phyloP scores from a whole-genome alignment of 2,797 vertebrate species.

The Vireo griseus region DNA sequence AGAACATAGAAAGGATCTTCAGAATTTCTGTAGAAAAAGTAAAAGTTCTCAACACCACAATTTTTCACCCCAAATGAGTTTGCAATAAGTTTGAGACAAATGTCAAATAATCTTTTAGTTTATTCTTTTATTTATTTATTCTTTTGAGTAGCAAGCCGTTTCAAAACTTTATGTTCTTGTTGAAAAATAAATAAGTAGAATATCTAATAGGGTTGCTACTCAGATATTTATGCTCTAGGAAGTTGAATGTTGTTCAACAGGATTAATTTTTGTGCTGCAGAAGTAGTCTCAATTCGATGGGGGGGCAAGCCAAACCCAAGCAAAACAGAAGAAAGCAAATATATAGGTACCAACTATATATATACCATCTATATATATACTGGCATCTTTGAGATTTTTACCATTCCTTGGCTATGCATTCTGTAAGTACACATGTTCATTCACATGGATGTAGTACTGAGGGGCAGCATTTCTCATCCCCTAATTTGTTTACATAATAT shows the following conservation, averaged over 20 bases:
- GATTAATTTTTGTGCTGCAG: background rate
- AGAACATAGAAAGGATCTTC: background rate
- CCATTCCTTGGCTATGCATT: fast-evolving
- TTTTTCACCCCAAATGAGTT: background rate
- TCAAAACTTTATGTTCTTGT: background rate
- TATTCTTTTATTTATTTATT: background rate
- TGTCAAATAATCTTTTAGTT: background rate
- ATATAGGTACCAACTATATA: background rate
- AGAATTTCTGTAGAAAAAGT: background rate
- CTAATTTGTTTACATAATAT: background rate
- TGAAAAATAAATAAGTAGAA: background rate
- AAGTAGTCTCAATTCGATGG: background rate
- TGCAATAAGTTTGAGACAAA: background rate
- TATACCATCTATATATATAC: no score
- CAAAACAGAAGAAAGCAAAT: background rate
- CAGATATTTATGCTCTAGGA: background rate
- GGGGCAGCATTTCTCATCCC: background rate
- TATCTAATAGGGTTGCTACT: background rate
- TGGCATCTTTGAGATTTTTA: background rate
- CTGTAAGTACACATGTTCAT: background rate
- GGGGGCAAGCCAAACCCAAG: background rate
- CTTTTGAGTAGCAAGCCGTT: background rate
- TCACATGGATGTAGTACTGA: background rate
- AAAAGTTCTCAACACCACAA: background rate
- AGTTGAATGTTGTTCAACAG: background rate